Base-by-base conservation (phyloP, 1,140 invertebrate genomes). In the Pachypeltis micranthus region DNA sequence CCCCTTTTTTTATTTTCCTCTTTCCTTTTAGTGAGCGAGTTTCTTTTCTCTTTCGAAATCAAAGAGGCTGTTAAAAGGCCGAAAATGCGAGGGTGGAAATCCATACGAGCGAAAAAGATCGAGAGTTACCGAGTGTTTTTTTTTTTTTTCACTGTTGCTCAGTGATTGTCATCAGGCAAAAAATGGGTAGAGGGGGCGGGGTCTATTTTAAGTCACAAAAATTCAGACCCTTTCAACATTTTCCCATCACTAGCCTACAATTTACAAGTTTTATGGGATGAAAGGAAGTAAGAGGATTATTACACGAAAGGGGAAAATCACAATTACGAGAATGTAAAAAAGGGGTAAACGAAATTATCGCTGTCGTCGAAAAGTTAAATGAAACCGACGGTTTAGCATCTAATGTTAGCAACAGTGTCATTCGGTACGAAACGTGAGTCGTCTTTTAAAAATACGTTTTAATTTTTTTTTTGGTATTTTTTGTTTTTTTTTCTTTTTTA, bases 121-220 rank as follows among this genome's bases (percentile, higher is more conserved):
- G 47, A 51, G 47, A 51, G 21, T 16, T 39, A 51, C 47, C 47
- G 47, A 51, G 12, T 51, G 23, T 21, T 10, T 51, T 51, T 39
- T 39, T 7, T 25, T 25, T 51, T 39, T 39, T 7, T 25, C 55
- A 29, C 59, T 44, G 34, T 44, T 60, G 59, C 59, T 60, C 59
- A 23, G 57, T 63, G 62, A 63, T 63, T 63, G 62, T 63, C 62
- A 63, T 59, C 26, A 44, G 62, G 62, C 62, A 63, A 56, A 57
- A 39, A 39, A 39, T 39, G 34, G 34, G 34, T 39, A n/a, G n/a
- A n/a, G 12, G 47, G 47, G 47, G 47, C 47, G 47, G 4, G 47
- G n/a, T n/a, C n/a, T n/a, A n/a, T 51, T 21, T 21, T 51, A 7
- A 51, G 21, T 51, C 12, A 51, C 12, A 51, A 51, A 51, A 10